Base-by-base conservation (phyloP, 1,140 invertebrate genomes). In the Danaus melanippus region DNA sequence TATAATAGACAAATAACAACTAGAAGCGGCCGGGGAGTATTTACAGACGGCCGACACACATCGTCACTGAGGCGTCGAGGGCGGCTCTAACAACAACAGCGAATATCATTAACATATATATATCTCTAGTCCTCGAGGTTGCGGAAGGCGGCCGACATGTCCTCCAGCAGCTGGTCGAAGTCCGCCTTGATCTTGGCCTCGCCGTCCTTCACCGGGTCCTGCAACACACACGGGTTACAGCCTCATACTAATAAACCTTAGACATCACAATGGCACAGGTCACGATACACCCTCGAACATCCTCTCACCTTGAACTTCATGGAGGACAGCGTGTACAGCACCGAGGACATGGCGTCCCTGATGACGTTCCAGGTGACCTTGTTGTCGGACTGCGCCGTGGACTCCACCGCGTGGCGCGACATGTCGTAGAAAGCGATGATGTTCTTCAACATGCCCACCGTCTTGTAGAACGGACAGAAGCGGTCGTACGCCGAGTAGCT, bases 381-480 rank as follows among this genome's bases (percentile, higher is more conserved):
- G 89, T 99, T 99, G 83, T 99, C 98, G 48, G 96, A 97, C 88
- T 99, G 97, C 12, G 98, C 96, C 21, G 98, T 99, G 48, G 95
- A 93, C 89, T 99, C 98, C 4, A 99, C 97, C 8, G 97, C 95
- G 83, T 99, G 98, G 59, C 96, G 93, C 9, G 98, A 93, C 93
- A 99, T 93, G 82, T 99, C 98, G 81, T 99, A 99, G 88, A 99
- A 99, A 39, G 95, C 91, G 78, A 99, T 98, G 90, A 99, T 99
- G 89, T 99, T 99, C 79, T 92, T 93, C 76, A 99, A 84, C 98
- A 99, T 99, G 62, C 97, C 97, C 10, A 97, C 96, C 21, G 98
- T 99, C 90, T 99, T 99, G 90, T 99, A 99, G 91, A 99, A 99
- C 74, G 98, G 98, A 88, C 98, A 99, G 90, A 97, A 99, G 63